Conservation (phyloP, 2,888 invertebrate genomes). For the Meghimatium bilineatum region DNA sequence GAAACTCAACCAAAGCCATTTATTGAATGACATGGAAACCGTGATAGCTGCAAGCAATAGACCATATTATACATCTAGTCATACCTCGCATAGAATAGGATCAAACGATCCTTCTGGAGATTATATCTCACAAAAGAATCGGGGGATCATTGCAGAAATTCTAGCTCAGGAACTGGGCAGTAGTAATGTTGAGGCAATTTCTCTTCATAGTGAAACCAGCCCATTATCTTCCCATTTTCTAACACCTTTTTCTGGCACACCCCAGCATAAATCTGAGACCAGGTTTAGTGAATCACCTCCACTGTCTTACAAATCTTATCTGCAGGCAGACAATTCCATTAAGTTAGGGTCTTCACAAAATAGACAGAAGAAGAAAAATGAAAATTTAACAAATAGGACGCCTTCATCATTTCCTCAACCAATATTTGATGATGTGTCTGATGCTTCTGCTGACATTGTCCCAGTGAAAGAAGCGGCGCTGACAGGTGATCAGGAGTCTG, state of each 20-base stretch:
- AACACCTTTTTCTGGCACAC: background rate
- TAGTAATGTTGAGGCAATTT: constrained; percentile 22
- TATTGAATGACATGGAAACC: background rate
- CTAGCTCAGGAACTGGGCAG: constrained; percentile 31
- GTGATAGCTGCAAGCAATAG: background rate
- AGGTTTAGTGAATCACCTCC: background rate
- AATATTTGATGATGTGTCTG: constrained; percentile 29
- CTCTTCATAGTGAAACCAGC: constrained; percentile 32
- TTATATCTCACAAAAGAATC: background rate
- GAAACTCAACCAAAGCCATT: background rate
- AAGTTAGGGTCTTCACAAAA: background rate
- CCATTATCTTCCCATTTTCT: background rate
- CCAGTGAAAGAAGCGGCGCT: constrained; percentile 16
- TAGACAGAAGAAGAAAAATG: background rate
- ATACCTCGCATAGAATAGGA: background rate
- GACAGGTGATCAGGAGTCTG: constrained; percentile 38
- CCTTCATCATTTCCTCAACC: background rate
- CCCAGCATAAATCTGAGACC: background rate
- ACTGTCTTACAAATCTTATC: background rate
- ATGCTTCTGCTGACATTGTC: constrained; percentile 7
- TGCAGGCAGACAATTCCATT: background rate
- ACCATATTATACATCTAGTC: background rate
- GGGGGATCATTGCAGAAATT: constrained; percentile 43
- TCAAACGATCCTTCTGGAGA: too few species aligned
- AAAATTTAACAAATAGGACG: background rate